These are phyloP conservation scores for Hirtodrosophila alboralis DNA, from an alignment of 2,888 invertebrate species.

Conservation along the genomic window DNA sequence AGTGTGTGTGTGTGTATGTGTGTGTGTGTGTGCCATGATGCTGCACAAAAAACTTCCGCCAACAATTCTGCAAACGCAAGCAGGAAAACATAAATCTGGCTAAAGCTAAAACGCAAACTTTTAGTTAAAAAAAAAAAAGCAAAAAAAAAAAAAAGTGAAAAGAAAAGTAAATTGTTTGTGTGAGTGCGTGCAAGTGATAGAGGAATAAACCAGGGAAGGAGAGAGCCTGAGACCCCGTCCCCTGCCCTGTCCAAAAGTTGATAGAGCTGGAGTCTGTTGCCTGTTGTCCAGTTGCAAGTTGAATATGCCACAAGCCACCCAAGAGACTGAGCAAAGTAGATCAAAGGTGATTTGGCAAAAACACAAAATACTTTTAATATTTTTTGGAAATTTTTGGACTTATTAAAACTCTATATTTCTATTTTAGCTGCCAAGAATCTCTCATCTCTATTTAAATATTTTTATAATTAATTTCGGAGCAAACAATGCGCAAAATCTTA, in stretches of 20 bases:
- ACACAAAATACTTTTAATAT: background rate
- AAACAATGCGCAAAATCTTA: no score
- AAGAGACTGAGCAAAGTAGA: background rate
- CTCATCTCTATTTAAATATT: no score
- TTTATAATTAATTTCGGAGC: no score
- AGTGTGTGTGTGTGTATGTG: slow-evolving; percentile 16
- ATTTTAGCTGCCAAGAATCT: no score
- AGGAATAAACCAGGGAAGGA: slow-evolving; percentile 22
- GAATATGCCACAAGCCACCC: slow-evolving; percentile 11
- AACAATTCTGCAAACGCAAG: slow-evolving; percentile 80
- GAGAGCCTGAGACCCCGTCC: no score
- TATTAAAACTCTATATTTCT: no score
- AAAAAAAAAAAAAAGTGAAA: slow-evolving; percentile 11
- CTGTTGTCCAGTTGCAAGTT: no score
- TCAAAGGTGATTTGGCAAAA: background rate
- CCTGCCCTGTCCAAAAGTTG: no score
- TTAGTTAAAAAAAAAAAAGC: slow-evolving; percentile 52
- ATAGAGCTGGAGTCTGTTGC: no score
- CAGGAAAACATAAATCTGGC: slow-evolving; percentile 80
- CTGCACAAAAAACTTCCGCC: slow-evolving; percentile 79
- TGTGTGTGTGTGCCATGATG: slow-evolving; percentile 63
- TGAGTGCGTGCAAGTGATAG: slow-evolving; percentile 69
- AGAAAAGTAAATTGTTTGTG: slow-evolving; percentile 33
- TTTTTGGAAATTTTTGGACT: no score
- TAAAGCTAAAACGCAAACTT: slow-evolving; percentile 80